phyloP scores from a whole-genome alignment of 2,113 vertebrate genomes.

The Alosa alosa region DNA sequence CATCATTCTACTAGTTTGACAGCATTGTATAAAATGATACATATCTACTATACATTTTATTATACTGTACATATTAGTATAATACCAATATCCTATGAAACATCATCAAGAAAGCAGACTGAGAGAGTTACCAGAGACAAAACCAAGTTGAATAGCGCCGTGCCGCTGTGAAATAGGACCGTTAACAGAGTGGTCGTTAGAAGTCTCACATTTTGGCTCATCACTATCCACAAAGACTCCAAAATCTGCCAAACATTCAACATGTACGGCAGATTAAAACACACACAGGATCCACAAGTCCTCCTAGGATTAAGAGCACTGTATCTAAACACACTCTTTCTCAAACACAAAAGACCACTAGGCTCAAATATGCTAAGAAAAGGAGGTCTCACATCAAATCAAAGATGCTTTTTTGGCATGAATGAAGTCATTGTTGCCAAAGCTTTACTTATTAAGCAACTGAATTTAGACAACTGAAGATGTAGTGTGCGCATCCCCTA shows the following conservation, averaged over 20 bases:
- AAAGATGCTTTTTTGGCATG: too few relatives aligned
- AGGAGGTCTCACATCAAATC: too few relatives aligned
- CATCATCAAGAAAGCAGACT: background rate
- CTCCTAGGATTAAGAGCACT: too few relatives aligned
- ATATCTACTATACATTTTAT: background rate
- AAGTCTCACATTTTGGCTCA: conserved; percentile 94
- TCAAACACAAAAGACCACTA: too few relatives aligned
- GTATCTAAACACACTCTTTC: too few relatives aligned
- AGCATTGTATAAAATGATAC: background rate
- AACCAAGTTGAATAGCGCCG: conserved; percentile 94
- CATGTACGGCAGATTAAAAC: too few relatives aligned
- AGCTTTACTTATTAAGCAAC: too few relatives aligned
- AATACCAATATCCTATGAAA: too few relatives aligned
- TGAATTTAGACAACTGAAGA: too few relatives aligned
- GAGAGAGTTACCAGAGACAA: conserved; percentile 84
- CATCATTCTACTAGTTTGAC: background rate
- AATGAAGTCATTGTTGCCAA: too few relatives aligned
- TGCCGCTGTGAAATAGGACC: conserved; percentile 93
- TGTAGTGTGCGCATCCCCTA: background rate
- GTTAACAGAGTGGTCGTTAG: conserved; percentile 89
- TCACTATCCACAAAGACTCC: conserved; percentile 97
- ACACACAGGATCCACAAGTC: too few relatives aligned
- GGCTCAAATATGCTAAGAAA: too few relatives aligned
- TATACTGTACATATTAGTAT: background rate
- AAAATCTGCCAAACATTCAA: conserved; percentile 75